Percentiles rank a stretch among this genome's conserved stretches.
phyloP scores from a whole-genome alignment of 2,888 invertebrate genomes.

The Pammene aurita region DNA sequence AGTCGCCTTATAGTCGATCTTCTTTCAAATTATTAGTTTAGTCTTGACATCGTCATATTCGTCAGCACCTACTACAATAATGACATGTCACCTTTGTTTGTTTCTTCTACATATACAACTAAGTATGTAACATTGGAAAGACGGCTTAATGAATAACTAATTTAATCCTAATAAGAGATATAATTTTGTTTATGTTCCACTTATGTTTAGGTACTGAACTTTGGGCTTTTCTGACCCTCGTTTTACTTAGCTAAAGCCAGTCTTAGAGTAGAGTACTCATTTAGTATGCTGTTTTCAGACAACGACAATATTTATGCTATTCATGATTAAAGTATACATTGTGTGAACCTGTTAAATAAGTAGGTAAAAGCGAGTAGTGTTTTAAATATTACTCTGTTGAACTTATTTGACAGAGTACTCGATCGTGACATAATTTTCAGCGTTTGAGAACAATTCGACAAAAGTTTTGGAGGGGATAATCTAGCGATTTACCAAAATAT shows the following conservation, averaged over 20 bases:
- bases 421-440: too few species aligned
- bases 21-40: too few species aligned
- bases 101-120: not conserved
- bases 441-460: too few species aligned
- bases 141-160: not conserved
- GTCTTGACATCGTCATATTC: too few species aligned
- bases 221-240: not conserved
- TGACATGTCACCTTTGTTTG: too few species aligned
- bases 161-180: not conserved
- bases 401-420: too few species aligned
- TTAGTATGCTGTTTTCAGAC: constrained; percentile 2
- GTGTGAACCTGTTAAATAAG: not conserved
- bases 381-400: too few species aligned
- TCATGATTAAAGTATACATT: not conserved
- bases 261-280: not conserved
- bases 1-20: too few species aligned
- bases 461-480: too few species aligned
- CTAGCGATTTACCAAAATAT: too few species aligned
- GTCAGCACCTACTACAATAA: too few species aligned
- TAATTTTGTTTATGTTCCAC: not conserved
- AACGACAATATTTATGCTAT: not conserved
- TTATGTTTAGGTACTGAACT: not conserved
- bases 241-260: not conserved
- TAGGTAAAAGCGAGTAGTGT: too few species aligned
- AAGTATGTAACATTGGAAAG: not conserved